Percentiles rank a stretch among this genome's conserved stretches.
Evolutionary conservation across 1,140 invertebrate genomes (phyloP).

Genomic region (Aradophagus sp.): DNA sequence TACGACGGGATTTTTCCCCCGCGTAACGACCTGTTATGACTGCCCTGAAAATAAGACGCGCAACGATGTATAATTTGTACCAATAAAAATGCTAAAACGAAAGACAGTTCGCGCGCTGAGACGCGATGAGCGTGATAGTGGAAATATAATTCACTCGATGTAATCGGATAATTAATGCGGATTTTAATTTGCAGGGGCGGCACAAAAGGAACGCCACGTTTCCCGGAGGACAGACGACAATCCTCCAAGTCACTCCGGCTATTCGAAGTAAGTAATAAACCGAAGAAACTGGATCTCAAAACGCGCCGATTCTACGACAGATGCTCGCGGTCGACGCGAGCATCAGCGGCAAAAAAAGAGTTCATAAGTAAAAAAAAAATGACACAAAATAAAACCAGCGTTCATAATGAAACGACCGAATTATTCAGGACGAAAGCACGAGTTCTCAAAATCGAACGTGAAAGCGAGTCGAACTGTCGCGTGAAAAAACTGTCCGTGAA

Average conservation of each 20-base stretch:
- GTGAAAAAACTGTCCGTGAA: too few species aligned
- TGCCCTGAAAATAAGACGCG: slow-evolving; percentile 1
- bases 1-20: too few species aligned
- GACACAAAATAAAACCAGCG: slow-evolving; percentile 5
- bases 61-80: slow-evolving; percentile 27
- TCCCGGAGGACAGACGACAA: slow-evolving; percentile 81
- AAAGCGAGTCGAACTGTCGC: too few species aligned
- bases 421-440: too few species aligned
- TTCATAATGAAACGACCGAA: too few species aligned
- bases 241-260: slow-evolving; percentile 72
- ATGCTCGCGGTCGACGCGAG: too few species aligned
- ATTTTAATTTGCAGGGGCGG: slow-evolving; percentile 77
- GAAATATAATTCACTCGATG: slow-evolving; percentile 20
- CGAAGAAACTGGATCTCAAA: slow-evolving; percentile 21
- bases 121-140: slow-evolving; percentile 20
- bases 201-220: slow-evolving; percentile 89
- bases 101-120: slow-evolving; percentile 3
- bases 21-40: slow-evolving; percentile 12
- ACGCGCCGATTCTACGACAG: slow-evolving; percentile 17
- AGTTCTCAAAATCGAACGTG: too few species aligned
- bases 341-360: too few species aligned
- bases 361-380: slow-evolving; percentile 9
- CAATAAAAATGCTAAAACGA: slow-evolving; percentile 36
- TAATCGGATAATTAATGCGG: slow-evolving; percentile 35
- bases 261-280: slow-evolving; percentile 70